Conservation (phyloP, 2,888 invertebrate genomes). For the Adela reaumurella region DNA sequence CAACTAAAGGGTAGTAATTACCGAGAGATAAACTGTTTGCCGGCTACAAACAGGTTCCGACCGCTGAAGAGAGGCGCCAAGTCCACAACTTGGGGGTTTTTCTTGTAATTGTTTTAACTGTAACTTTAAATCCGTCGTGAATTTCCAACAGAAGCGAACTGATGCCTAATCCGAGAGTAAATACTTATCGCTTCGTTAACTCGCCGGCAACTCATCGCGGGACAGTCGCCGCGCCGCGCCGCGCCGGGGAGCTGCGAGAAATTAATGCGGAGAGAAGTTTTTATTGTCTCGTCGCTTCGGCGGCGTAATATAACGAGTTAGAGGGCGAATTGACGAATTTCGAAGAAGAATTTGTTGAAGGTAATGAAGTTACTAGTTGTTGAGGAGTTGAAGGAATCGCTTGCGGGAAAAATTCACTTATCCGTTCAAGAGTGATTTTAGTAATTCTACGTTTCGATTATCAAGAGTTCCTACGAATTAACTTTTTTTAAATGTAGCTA, state of each 20-base stretch:
- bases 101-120: neutral
- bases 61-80: too few species aligned
- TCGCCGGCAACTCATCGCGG: neutral
- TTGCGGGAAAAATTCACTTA: constrained; percentile 7
- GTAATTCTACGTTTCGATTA: too few species aligned
- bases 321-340: too few species aligned
- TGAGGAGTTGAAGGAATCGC: neutral
- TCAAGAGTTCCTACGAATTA: too few species aligned
- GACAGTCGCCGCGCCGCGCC: too few species aligned
- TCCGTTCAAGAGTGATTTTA: too few species aligned
- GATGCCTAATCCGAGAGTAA: neutral
- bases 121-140: neutral
- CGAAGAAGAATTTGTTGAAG: neutral
- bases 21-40: too few species aligned
- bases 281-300: neutral
- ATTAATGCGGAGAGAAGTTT: neutral
- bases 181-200: neutral
- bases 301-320: too few species aligned
- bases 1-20: too few species aligned
- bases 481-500: too few species aligned
- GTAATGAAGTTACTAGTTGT: neutral
- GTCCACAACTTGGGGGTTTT: too few species aligned
- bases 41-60: too few species aligned
- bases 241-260: neutral
- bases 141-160: neutral